Percentiles rank a stretch among this genome's conserved stretches.
These are phyloP conservation scores for Iselma pallidipennis DNA, from an alignment of 2,888 invertebrate genomes.

Conservation along the genomic window DNA sequence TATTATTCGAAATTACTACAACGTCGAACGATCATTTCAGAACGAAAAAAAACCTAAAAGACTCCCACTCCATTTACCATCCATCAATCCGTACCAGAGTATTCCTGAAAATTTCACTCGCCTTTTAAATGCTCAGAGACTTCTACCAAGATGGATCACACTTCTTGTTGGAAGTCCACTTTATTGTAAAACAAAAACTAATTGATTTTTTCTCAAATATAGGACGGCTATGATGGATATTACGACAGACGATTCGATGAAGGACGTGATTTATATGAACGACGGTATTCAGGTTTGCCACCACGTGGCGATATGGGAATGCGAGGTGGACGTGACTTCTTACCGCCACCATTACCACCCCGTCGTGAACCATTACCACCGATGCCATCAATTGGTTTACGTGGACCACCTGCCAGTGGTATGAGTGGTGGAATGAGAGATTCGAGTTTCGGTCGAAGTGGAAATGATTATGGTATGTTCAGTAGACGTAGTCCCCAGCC, in stretches of 20 bases:
- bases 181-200: neutral
- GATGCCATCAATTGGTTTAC: conserved; percentile 62
- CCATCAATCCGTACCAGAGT: neutral
- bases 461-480: conserved; percentile 76
- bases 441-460: conserved; percentile 62
- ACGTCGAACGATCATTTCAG: too few species aligned
- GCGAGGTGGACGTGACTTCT: conserved; percentile 64
- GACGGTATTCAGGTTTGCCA: conserved; percentile 70
- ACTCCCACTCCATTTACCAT: neutral
- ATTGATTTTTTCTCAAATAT: conserved; percentile 7
- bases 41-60: too few species aligned
- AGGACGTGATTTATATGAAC: conserved; percentile 78
- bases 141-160: neutral
- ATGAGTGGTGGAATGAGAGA: conserved; percentile 69
- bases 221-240: conserved; percentile 78
- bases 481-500: conserved; percentile 83
- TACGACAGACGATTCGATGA: conserved; percentile 83
- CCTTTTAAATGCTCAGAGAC: neutral
- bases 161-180: neutral
- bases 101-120: neutral
- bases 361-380: conserved; percentile 78
- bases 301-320: conserved; percentile 56
- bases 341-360: conserved; percentile 71
- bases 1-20: too few species aligned
- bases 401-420: conserved; percentile 65